Base-by-base conservation (phyloP, 2,888 invertebrate genomes). In the Stramonita haemastoma region DNA sequence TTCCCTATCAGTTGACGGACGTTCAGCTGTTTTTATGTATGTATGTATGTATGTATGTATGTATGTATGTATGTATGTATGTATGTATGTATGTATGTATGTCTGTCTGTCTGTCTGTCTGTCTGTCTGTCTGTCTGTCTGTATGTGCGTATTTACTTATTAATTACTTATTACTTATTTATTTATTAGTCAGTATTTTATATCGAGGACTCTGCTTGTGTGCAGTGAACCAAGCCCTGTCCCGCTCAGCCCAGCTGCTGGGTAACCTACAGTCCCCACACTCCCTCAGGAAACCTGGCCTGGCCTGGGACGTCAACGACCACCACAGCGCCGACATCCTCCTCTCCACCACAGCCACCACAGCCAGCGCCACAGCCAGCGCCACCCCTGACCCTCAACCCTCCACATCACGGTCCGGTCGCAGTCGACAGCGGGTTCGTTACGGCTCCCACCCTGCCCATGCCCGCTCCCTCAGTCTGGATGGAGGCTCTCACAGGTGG, bases 231-330 rank as follows among this genome's bases (percentile, higher is more conserved):
- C 90, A 90, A 29, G 90, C 91, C 22, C 29, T 91, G 46, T 77
- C 86, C 0, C 81, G 91, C n/a, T 91, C 91, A 86, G 91, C 90
- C 29, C 86, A 91, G 56, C 57, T 91, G 19, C 87, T 91, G 57
- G 89, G 90, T n/a, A 90, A 83, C 36, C 84, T 89, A 8, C 46
- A 70, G 85, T 56, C 22, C 70, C 26, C 22, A 11, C 81, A 46
- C 26, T 22, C 79, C 73, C 1, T 26, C 8, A 83, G 29, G 26
- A 36, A 13, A 8, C 46, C 81, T 22, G 8, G 36, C 81, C 36
- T 36, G 90, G 91, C 91, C 4, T 93, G 93, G 91, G 93, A 94
- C 87, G 90, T 93, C 19, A 93, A 92, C 60, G 93, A 93, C 87
- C 87, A 93, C 79, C 91, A 92, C 86, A 93, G 46, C 36, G 46